phyloP scores from a whole-genome alignment of 2,888 invertebrate genomes.

The Fragum whitleyi region DNA sequence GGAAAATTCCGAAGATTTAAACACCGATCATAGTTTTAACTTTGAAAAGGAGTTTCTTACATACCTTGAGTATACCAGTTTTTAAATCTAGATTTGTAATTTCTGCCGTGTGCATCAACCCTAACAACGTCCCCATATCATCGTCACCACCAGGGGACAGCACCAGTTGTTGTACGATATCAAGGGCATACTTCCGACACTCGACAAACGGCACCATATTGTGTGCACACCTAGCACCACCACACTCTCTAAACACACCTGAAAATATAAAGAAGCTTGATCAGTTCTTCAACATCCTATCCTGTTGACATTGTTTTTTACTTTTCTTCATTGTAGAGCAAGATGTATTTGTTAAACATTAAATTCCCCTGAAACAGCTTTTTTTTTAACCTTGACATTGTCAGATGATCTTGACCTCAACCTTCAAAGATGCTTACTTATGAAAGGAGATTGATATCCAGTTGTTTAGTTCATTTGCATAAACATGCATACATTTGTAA shows the following conservation, averaged over 20 bases:
- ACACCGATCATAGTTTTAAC: too few relatives aligned
- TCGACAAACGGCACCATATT: constrained; percentile 88
- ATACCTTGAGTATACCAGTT: constrained; percentile 91
- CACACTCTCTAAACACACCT: constrained; percentile 95
- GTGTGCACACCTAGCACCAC: constrained; percentile 96
- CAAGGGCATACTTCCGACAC: constrained; percentile 93
- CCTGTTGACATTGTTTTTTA: background rate
- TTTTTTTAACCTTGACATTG: too few relatives aligned
- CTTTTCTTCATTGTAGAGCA: background rate
- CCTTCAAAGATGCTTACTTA: too few relatives aligned
- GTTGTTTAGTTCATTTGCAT: too few relatives aligned
- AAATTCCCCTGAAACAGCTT: too few relatives aligned
- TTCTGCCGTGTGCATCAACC: constrained; percentile 96
- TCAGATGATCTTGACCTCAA: too few relatives aligned
- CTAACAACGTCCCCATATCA: constrained; percentile 96
- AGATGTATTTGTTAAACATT: background rate
- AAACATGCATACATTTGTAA: too few relatives aligned
- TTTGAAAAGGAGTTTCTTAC: background rate
- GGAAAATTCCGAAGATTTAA: too few relatives aligned
- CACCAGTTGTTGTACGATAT: constrained; percentile 85
- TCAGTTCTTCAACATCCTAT: background rate
- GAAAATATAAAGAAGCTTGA: constrained; percentile 15
- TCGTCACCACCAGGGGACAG: constrained; percentile 96
- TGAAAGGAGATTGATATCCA: too few relatives aligned
- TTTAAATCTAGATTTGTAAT: constrained; percentile 93